Evolutionary conservation across 2,888 invertebrate genomes (phyloP), one percentile per base, ranked within the genome.

Genomic region (Rhodophaea formosa): DNA sequence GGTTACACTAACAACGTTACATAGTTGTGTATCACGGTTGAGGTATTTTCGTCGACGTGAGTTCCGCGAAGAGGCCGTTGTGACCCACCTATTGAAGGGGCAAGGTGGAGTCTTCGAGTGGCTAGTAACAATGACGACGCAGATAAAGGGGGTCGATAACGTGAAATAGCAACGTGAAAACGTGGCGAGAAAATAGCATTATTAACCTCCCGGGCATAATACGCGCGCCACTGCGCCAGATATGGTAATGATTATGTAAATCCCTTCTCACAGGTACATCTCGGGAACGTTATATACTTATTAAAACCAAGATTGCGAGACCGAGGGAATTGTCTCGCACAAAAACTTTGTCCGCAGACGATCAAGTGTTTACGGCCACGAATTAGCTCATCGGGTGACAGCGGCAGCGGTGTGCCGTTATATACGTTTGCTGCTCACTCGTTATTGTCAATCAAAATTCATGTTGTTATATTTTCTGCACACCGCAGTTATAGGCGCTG

Each of bases 221-320:
- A 90, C 85, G 78, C 88, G 88, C 88, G 86, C 89, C 88, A 89
- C 83, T 86, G 86, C 88, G 87, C 89, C 86, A 90, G 90, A 90
- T 91, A 91, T 91, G 91, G 88, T 91, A 91, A 91, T 91, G 88
- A 90, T 91, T 91, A 92, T 92, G 92, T 88, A 90, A 91, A 92
- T 91, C 87, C 79, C 84, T 81, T 75, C 90, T 88, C 86, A 83
- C 88, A 90, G 89, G 89, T 89, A 91, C 85, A 87, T 88, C 89
- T 88, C 78, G 80, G 77, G 82, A 86, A 84, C 84, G 87, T 90
- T 89, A 90, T 88, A 84, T 86, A 89, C 88, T 90, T 90, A 91
- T 90, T 90, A 89, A 89, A 89, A 87, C 86, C 86, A 88, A 88
- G 89, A 90, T 89, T 89, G 87, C 81, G 74, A 79, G 81, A 84